A percentile compares a stretch with the other conserved stretches of the same genome.
phyloP scores from a whole-genome alignment of 2,888 invertebrate genomes.

The Eilema sororculum region DNA sequence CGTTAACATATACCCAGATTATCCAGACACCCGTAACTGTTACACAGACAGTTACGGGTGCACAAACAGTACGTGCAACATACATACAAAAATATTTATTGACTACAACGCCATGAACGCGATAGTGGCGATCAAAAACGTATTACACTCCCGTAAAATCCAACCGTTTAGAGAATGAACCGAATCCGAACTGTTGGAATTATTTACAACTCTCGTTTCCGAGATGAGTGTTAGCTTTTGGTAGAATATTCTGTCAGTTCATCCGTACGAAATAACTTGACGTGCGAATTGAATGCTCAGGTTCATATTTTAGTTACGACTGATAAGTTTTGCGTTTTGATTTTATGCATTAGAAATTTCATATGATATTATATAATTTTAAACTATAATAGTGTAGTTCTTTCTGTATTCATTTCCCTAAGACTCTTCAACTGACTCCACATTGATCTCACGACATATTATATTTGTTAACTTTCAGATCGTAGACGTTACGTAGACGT shows the following conservation, averaged over 20 bases:
- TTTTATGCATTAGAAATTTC: too few species aligned
- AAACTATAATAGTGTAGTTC: too few species aligned
- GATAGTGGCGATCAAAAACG: conserved; percentile 26
- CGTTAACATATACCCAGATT: too few species aligned
- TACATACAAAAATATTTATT: not conserved
- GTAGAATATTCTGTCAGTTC: conserved; percentile 46
- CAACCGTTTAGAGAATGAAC: conserved; percentile 53
- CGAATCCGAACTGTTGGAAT: conserved; percentile 66
- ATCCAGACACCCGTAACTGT: too few species aligned
- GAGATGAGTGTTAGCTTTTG: conserved; percentile 49
- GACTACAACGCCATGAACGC: not conserved
- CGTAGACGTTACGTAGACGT: too few species aligned
- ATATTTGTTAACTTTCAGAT: too few species aligned
- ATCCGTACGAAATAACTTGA: conserved; percentile 25
- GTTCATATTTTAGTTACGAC: not conserved
- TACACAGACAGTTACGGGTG: too few species aligned
- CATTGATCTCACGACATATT: too few species aligned
- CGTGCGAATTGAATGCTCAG: conserved; percentile 14
- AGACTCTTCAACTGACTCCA: too few species aligned
- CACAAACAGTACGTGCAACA: not conserved
- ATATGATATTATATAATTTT: too few species aligned
- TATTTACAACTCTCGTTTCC: conserved; percentile 64
- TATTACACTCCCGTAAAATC: conserved; percentile 31
- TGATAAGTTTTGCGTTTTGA: too few species aligned
- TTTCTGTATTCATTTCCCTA: too few species aligned